A percentile compares a stretch with the other conserved stretches of the same genome.
Conservation (phyloP, 64 coral and sea anemone genomes). For the Pocillopora damicornis region DNA sequence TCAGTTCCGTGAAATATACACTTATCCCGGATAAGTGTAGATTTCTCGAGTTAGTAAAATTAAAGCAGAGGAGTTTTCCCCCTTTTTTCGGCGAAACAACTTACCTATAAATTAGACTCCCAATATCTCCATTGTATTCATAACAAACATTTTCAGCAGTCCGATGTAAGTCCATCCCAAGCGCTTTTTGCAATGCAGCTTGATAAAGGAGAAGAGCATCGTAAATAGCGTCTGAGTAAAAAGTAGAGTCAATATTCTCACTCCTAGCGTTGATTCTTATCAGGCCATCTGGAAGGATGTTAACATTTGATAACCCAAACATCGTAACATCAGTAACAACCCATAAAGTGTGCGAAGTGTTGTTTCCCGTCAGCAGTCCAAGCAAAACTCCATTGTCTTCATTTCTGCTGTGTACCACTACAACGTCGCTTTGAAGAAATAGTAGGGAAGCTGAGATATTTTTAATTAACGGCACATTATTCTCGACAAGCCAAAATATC, state of each 20-base stretch:
- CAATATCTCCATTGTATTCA: background rate
- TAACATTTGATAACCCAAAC: background rate
- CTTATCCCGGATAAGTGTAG: too few species aligned
- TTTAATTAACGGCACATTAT: too few species aligned
- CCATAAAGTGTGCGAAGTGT: background rate
- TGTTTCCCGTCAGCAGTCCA: background rate
- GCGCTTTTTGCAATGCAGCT: background rate
- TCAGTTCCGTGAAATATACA: too few species aligned
- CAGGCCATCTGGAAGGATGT: background rate
- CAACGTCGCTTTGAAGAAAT: background rate
- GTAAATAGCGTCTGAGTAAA: background rate
- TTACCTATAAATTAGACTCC: background rate
- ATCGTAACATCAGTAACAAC: background rate
- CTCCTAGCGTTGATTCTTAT: background rate
- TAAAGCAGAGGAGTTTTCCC: too few species aligned
- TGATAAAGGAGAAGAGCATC: slow-evolving; percentile 1
- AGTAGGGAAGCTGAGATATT: background rate
- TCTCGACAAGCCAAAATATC: background rate
- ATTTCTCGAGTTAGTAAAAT: too few species aligned
- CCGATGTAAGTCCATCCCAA: background rate
- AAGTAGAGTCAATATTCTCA: background rate
- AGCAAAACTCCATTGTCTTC: background rate
- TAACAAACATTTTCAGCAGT: background rate
- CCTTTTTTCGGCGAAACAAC: background rate
- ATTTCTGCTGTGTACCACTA: slow-evolving; percentile 11